Percentiles rank a stretch among this genome's conserved stretches.
Evolutionary conservation across 1,140 invertebrate genomes (phyloP).

Genomic region (Cherax destructor): DNA sequence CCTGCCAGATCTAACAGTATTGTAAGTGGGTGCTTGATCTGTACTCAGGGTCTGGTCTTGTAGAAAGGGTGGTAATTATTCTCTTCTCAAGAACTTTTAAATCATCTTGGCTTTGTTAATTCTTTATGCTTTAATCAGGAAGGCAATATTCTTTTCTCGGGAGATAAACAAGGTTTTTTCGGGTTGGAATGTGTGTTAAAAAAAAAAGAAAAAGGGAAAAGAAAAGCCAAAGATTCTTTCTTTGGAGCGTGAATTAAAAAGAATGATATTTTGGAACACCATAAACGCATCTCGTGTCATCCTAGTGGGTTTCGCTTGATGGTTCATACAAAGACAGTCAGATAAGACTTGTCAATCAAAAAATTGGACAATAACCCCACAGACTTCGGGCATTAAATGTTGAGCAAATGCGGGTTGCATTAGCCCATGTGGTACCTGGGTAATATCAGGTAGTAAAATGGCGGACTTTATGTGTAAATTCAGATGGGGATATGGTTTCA

Average conservation of each 20-base stretch:
- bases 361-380: constrained; percentile 59
- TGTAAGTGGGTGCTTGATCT: constrained; percentile 59
- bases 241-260: constrained; percentile 41
- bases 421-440: constrained; percentile 58
- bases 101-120: constrained; percentile 54
- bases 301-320: constrained; percentile 52
- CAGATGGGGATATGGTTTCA: constrained; percentile 48
- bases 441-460: constrained; percentile 56
- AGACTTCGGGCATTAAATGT: constrained; percentile 53
- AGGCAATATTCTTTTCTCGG: constrained; percentile 37
- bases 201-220: constrained; percentile 12
- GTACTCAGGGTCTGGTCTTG: constrained; percentile 43
- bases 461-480: constrained; percentile 48
- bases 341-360: constrained; percentile 42
- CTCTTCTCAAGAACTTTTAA: constrained; percentile 44
- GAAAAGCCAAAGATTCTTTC: constrained; percentile 24
- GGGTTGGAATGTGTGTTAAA: constrained; percentile 35
- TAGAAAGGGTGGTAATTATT: constrained; percentile 21
- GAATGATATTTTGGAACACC: constrained; percentile 30
- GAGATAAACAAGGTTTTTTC: constrained; percentile 57
- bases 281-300: constrained; percentile 42
- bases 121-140: constrained; percentile 52
- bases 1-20: constrained; percentile 4
- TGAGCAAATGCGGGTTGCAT: constrained; percentile 55
- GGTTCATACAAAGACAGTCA: constrained; percentile 57